Evolutionary conservation across 2,888 invertebrate genomes (phyloP).

Genomic region (Digitonthophagus gazella): DNA sequence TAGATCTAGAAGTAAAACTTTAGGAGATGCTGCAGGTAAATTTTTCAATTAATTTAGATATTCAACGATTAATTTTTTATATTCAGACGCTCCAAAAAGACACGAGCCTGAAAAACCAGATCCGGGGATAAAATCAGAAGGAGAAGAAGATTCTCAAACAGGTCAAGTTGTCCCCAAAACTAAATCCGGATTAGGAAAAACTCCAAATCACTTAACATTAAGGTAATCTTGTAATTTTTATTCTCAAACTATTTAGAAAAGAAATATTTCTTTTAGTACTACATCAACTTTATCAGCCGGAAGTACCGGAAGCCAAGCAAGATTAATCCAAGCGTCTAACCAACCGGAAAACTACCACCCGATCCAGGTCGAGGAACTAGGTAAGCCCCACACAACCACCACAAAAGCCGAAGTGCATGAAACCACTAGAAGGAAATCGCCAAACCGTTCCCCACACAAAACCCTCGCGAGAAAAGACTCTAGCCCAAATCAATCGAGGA

Average conservation of each 20-base stretch:
- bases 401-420: conserved; percentile 49
- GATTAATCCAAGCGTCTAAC: conserved; percentile 90
- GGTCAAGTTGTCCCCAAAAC: conserved; percentile 59
- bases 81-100: conserved; percentile 24
- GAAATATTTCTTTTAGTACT: conserved; percentile 60
- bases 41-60: neutral
- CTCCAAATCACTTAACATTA: conserved; percentile 89
- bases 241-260: neutral
- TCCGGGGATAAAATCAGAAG: conserved; percentile 81
- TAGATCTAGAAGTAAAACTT: conserved; percentile 86
- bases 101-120: conserved; percentile 50
- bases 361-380: conserved; percentile 82
- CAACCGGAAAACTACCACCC: conserved; percentile 91
- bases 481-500: conserved; percentile 41
- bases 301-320: conserved; percentile 89
- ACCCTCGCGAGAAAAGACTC: conserved; percentile 37
- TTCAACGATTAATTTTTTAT: conserved; percentile 11
- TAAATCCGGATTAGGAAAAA: conserved; percentile 74
- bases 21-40: conserved; percentile 83
- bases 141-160: conserved; percentile 77
- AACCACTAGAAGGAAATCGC: conserved; percentile 36
- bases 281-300: conserved; percentile 92
- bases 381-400: conserved; percentile 67
- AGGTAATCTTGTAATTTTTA: conserved; percentile 53
- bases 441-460: conserved; percentile 43